Base-by-base conservation (phyloP, 2,113 vertebrate species). In the Struthio camelus region DNA sequence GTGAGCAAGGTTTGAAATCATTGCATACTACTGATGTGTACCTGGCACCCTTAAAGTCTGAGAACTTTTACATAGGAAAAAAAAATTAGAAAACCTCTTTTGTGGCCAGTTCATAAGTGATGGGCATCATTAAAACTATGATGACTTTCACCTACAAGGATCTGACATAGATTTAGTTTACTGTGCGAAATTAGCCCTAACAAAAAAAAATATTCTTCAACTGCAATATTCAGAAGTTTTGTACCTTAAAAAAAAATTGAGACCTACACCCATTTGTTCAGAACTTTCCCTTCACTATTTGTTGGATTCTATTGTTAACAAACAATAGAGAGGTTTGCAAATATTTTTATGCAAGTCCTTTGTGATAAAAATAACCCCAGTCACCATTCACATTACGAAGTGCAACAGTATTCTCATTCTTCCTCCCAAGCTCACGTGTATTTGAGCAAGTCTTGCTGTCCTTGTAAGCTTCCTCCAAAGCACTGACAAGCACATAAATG, bases 361-460 rank as follows among this genome's bases (percentile, higher is more conserved):
- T 73, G 77, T 72, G 70, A 94, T 91, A 95, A 97, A 97, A 95
- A 97, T 94, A 96, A 92, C 42, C 66, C 42, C 70, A 87, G 82
- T 93, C 58, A 89, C 69, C 92, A 84, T 85, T 92, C 70, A 32
- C 59, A 17, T 2, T 9, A 73, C 36, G 46, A 76, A 50, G 14
- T 25, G 32, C 61, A 89, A 28, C 65, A 84, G 73, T 51, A 66
- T 59, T 42, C 42, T 67, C 46, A 30, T 17, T 44, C 13, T 27
- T 79, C 22, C 38, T 75, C 85, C 64, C 71, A 91, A 93, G 64
- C 27, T 11, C 32, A 12, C 13, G 2, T 23, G 8, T 14, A 20
- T 92, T 11, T 62, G 56, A 77, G 44, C 12, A 70, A 64, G 18
- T 72, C 56, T 54, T 20, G 12, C 50, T 65, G 70, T 48, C 15